phyloP scores from a whole-genome alignment of 1,140 invertebrate species.

The Mamestra configurata region DNA sequence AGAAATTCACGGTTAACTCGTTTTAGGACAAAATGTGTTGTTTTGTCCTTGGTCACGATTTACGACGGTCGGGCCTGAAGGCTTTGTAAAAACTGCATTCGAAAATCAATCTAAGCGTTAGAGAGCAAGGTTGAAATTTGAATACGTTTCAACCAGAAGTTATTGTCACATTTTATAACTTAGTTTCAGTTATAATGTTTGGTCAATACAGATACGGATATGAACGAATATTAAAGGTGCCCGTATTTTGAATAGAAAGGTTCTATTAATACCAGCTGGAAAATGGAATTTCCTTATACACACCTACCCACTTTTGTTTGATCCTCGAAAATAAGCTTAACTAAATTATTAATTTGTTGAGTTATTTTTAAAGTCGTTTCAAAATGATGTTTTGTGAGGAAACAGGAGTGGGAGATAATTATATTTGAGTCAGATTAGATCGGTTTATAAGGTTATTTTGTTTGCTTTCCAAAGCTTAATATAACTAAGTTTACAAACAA shows the following conservation, averaged over 20 bases:
- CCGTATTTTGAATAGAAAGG: slow-evolving; percentile 2
- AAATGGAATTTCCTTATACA: not conserved
- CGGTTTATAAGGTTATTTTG: too few relatives aligned
- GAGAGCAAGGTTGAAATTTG: slow-evolving; percentile 18
- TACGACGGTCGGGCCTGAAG: slow-evolving; percentile 41
- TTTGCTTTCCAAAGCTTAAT: too few relatives aligned
- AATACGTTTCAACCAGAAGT: not conserved
- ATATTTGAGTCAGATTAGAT: too few relatives aligned
- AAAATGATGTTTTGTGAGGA: not conserved
- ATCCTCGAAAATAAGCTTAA: too few relatives aligned
- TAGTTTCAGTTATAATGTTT: slow-evolving; percentile 45
- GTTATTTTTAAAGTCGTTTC: not conserved
- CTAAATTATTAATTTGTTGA: not conserved
- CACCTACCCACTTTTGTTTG: not conserved
- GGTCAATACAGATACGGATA: slow-evolving; percentile 26
- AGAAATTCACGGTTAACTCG: slow-evolving; percentile 37
- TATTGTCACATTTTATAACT: slow-evolving; percentile 39
- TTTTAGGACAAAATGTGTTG: slow-evolving; percentile 39
- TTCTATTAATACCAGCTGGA: not conserved
- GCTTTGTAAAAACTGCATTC: not conserved
- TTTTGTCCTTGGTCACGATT: slow-evolving; percentile 43
- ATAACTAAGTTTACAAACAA: not conserved
- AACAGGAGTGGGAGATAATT: not conserved
- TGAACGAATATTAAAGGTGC: slow-evolving; percentile 14
- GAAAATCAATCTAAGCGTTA: not conserved